These are phyloP conservation scores for Eupristina koningsbergeri DNA, from an alignment of 1,140 invertebrate genomes.

Conservation along the genomic window DNA sequence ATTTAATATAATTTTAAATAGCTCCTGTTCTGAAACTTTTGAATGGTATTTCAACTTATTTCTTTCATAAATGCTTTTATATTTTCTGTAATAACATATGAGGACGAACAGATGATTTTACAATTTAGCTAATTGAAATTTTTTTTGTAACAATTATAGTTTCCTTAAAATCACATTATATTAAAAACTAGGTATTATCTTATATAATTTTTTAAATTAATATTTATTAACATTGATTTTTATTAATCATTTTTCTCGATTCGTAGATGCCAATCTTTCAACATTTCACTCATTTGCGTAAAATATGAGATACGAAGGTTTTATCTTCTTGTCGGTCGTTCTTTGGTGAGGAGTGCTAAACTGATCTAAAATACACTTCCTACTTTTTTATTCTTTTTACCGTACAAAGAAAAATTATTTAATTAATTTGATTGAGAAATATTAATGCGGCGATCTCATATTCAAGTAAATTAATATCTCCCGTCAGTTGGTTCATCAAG, in stretches of 20 bases:
- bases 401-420: conserved; percentile 65
- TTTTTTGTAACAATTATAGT: neutral
- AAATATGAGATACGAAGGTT: neutral
- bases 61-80: neutral
- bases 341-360: conserved; percentile 24
- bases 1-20: conserved; percentile 9
- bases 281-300: neutral
- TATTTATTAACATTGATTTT: conserved; percentile 48
- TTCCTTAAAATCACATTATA: too few relatives aligned
- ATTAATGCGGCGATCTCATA: conserved; percentile 64
- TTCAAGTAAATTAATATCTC: conserved; percentile 70
- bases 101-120: too few relatives aligned
- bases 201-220: conserved; percentile 41
- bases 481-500: conserved; percentile 52
- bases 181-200: neutral
- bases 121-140: too few relatives aligned
- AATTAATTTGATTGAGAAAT: conserved; percentile 72
- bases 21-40: neutral
- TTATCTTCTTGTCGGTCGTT: conserved; percentile 25
- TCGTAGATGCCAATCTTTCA: conserved; percentile 40
- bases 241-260: conserved; percentile 53
- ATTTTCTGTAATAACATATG: neutral
- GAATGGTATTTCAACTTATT: neutral
- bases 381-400: neutral
- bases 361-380: neutral